These are phyloP conservation scores for Rhodeus uyekii DNA, from an alignment of 2,797 vertebrate genomes.

Conservation along the genomic window DNA sequence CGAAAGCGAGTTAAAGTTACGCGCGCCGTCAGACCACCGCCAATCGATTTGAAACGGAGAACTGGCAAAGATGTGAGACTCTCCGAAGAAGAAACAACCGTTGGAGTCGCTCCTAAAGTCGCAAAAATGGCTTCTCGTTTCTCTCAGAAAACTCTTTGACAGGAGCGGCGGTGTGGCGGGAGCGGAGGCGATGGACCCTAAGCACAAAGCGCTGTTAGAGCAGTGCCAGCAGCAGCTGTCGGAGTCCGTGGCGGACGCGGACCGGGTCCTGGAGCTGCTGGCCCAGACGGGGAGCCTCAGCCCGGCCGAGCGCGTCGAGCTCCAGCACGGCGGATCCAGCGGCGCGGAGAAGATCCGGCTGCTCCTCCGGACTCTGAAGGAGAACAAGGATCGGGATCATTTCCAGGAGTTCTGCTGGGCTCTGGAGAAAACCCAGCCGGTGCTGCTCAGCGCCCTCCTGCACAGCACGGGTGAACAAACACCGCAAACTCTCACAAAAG, in stretches of 20 bases:
- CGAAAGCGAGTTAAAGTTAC: conserved; percentile 16
- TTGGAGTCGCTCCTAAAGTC: conserved; percentile 72
- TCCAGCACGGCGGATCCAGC: conserved; percentile 77
- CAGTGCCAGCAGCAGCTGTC: conserved; percentile 89
- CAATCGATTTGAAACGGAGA: conserved; percentile 46
- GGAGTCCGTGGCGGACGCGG: conserved; percentile 87
- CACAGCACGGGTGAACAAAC: conserved; percentile 69
- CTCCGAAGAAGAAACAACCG: conserved; percentile 61
- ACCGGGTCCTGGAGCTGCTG: conserved; percentile 84
- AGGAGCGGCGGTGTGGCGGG: not conserved
- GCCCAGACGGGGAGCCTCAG: conserved; percentile 84
- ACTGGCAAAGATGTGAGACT: conserved; percentile 56
- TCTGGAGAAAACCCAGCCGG: conserved; percentile 90
- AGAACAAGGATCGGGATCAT: conserved; percentile 87
- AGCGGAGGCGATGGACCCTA: conserved; percentile 83
- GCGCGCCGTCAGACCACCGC: conserved; percentile 36
- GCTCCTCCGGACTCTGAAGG: conserved; percentile 84
- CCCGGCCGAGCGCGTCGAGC: conserved; percentile 79
- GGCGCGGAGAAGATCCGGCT: conserved; percentile 84
- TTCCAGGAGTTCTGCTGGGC: conserved; percentile 88
- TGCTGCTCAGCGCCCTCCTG: conserved; percentile 84
- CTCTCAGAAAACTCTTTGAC: conserved; percentile 68
- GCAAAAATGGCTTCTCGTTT: conserved; percentile 83
- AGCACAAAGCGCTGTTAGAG: conserved; percentile 87
- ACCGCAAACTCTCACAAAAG: not conserved